Evolutionary conservation across 1,140 invertebrate species (phyloP).

Genomic region (Heliothis subflexa): DNA sequence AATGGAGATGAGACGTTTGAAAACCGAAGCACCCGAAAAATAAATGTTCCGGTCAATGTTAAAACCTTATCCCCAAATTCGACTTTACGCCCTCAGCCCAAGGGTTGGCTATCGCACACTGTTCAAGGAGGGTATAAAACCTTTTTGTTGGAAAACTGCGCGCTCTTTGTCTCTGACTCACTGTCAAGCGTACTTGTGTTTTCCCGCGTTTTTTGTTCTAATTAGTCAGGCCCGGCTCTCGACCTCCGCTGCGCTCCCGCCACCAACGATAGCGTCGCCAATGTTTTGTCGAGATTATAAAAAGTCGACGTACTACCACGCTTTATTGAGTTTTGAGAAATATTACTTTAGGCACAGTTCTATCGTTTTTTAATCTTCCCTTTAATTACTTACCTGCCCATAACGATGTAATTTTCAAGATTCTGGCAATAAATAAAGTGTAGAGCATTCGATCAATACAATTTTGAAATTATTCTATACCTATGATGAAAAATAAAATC

Average conservation of each 20-base stretch:
- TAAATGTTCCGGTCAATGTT: slow-evolving; percentile 75
- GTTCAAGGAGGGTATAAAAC: slow-evolving; percentile 57
- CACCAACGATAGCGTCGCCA: slow-evolving; percentile 47
- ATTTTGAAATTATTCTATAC: too few relatives aligned
- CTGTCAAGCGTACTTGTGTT: slow-evolving; percentile 85
- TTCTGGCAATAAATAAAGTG: too few relatives aligned
- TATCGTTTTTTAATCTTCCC: not conserved
- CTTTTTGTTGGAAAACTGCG: slow-evolving; percentile 64
- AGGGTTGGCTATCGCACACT: slow-evolving; percentile 22
- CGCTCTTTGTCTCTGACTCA: slow-evolving; percentile 84
- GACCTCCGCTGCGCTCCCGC: slow-evolving; percentile 55
- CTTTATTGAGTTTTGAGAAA: not conserved
- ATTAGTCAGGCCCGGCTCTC: slow-evolving; percentile 82
- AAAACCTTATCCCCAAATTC: slow-evolving; percentile 54
- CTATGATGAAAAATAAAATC: too few relatives aligned
- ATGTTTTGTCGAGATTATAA: slow-evolving; percentile 45
- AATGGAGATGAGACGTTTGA: slow-evolving; percentile 51
- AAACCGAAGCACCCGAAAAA: slow-evolving; percentile 66
- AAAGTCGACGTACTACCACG: slow-evolving; percentile 21
- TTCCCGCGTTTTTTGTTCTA: slow-evolving; percentile 86
- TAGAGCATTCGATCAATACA: too few relatives aligned
- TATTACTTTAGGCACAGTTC: slow-evolving; percentile 14
- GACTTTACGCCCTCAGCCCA: slow-evolving; percentile 52
- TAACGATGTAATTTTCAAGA: too few relatives aligned
- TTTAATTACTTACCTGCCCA: too few relatives aligned